Percentiles rank a stretch among this genome's conserved stretches.
These are phyloP conservation scores for Petrocephalus zakoni DNA, from an alignment of 2,113 vertebrate genomes.

Conservation along the genomic window DNA sequence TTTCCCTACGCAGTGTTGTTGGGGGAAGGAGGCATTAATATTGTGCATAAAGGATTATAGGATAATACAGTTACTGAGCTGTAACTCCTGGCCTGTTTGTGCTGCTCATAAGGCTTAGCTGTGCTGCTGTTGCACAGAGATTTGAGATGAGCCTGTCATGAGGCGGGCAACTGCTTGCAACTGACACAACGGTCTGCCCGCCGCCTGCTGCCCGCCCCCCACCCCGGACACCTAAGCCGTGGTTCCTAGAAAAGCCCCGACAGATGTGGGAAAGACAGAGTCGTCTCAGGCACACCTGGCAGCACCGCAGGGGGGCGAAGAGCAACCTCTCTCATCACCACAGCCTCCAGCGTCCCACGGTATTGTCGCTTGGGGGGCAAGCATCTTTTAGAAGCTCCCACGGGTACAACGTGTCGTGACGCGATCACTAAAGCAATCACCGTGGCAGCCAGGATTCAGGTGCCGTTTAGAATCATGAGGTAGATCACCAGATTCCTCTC, in stretches of 20 bases:
- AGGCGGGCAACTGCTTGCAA: neutral
- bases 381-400: neutral
- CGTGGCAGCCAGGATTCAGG: neutral
- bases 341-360: neutral
- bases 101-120: neutral
- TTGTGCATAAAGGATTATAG: neutral
- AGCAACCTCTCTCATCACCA: neutral
- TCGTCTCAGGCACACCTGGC: neutral
- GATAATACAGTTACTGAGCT: neutral
- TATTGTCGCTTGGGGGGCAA: neutral
- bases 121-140: neutral
- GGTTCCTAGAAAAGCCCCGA: neutral
- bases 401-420: neutral
- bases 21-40: neutral
- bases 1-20: neutral
- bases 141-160: neutral
- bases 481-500: neutral
- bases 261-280: neutral
- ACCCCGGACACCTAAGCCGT: neutral
- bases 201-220: neutral
- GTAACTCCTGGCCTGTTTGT: neutral
- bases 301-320: too few species aligned
- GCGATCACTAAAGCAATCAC: neutral
- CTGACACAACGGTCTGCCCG: slow-evolving; percentile 6
- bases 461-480: neutral